A percentile compares a stretch with the other conserved stretches of the same genome.
Conservation (phyloP, 23 tunicate genomes). For the Diplosoma virens region DNA sequence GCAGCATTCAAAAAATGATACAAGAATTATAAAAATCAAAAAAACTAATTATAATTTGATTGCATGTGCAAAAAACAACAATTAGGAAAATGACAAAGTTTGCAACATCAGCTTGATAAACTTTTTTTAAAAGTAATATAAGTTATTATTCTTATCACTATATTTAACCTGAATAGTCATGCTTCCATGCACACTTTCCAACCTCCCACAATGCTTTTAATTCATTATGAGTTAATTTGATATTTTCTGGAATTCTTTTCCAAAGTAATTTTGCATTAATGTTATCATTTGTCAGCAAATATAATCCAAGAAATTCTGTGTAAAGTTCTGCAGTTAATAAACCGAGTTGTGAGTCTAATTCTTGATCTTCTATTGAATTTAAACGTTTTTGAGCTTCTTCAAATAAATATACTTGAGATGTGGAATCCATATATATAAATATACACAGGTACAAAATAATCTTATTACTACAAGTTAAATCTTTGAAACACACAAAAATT, state of each 20-base stretch:
- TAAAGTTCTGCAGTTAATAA: conserved; percentile 42
- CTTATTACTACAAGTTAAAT: no score
- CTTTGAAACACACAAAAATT: no score
- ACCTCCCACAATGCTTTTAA: conserved; percentile 75
- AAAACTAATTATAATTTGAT: no score
- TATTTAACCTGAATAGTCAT: conserved; percentile 38
- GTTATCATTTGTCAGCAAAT: conserved; percentile 49
- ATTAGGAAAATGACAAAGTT: no score
- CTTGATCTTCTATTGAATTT: conserved; percentile 57
- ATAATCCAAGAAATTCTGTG: conserved; percentile 72
- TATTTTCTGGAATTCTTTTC: conserved; percentile 62
- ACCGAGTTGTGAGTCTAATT: conserved; percentile 65
- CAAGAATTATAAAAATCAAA: no score
- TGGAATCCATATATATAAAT: not conserved
- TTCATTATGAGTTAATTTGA: conserved; percentile 38
- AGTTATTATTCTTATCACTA: no score
- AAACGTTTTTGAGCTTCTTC: conserved; percentile 34
- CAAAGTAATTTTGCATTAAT: conserved; percentile 64
- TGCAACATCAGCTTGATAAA: no score
- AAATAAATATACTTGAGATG: not conserved
- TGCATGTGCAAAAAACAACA: no score
- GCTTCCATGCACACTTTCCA: conserved; percentile 55
- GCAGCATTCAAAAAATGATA: no score
- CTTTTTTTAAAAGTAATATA: no score
- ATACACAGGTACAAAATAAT: no score